Evolutionary conservation across 2,888 invertebrate species (phyloP), one percentile per base, ranked within the genome.

Genomic region (Stictocephala bisonia): DNA sequence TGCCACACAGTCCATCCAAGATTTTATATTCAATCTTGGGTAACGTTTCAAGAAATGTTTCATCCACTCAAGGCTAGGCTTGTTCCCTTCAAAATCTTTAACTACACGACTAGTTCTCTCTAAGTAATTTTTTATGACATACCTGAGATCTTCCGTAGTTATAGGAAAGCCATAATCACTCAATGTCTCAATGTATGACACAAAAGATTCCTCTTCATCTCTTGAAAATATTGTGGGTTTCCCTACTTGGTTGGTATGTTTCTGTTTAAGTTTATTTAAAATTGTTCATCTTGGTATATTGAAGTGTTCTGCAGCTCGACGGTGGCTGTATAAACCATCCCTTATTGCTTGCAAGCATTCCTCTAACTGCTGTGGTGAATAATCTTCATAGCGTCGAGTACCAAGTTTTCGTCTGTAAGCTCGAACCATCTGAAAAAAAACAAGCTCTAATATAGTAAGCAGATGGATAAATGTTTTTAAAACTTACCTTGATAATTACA

Each of bases 11-110:
- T 31, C 67, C 9, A n/a, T n/a, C n/a, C n/a, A n/a, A n/a, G n/a
- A n/a, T n/a, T n/a, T n/a, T n/a, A n/a, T n/a, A n/a, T 26, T 66
- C 18, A 73, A 40, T 53, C 35, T 27, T 18, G 68, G 73, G 41
- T 69, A 18, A 24, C 73, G 24, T 41, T 40, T 70, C 27, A 40
- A 41, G 31, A 73, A 73, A 3, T 27, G 26, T 29, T 44, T 56
- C 7, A 60, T 15, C 73, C 73, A 73, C 15, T 70, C 73, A 29
- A 9, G 50, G 9, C 73, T 70, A 22, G 73, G 64, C 11, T 9
- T 20, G 24, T 66, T 66, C 11, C 24, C 7, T 15, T 31, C 4
- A 22, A 66, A 66, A 6, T 41, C 7, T 41, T 40, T 7, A 2
- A 66, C 41, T 3, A 18, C 22, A 1, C 44, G 2, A 15, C 40